These are phyloP conservation scores for Onychostoma macrolepis DNA, from an alignment of 2,113 vertebrate genomes.

Conservation along the genomic window DNA sequence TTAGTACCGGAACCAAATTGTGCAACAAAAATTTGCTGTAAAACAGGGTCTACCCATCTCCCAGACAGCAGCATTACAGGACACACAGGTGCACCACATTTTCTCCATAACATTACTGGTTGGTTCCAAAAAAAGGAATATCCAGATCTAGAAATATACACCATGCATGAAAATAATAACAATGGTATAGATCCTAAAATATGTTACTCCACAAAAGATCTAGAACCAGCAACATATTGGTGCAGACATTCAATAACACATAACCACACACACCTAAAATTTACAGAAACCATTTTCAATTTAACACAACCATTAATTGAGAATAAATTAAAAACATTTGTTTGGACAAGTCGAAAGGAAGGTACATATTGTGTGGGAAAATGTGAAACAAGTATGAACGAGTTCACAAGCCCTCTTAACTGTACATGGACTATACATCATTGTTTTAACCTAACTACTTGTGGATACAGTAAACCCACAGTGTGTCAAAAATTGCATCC, in stretches of 20 bases:
- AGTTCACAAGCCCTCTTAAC: background rate
- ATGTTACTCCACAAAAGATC: background rate
- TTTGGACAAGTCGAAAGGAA: background rate
- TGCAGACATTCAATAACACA: background rate
- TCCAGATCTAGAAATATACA: background rate
- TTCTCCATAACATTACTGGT: background rate
- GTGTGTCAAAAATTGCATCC: background rate
- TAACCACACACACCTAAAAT: background rate
- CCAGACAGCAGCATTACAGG: background rate
- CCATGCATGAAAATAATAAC: background rate
- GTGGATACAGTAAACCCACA: background rate
- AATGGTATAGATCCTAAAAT: background rate
- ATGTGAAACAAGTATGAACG: background rate
- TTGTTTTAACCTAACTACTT: background rate
- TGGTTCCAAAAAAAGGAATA: background rate
- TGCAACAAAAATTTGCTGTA: background rate
- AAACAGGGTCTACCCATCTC: background rate
- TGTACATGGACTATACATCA: background rate
- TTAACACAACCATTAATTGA: background rate
- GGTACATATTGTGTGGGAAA: background rate
- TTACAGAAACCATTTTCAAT: background rate
- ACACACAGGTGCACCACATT: background rate
- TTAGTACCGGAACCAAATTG: background rate
- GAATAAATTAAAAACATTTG: background rate
- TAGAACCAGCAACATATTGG: background rate